Percentiles rank a stretch among this genome's conserved stretches.
Conservation (phyloP, 2,113 vertebrate species). For the Neodontobutis hainanensis region DNA sequence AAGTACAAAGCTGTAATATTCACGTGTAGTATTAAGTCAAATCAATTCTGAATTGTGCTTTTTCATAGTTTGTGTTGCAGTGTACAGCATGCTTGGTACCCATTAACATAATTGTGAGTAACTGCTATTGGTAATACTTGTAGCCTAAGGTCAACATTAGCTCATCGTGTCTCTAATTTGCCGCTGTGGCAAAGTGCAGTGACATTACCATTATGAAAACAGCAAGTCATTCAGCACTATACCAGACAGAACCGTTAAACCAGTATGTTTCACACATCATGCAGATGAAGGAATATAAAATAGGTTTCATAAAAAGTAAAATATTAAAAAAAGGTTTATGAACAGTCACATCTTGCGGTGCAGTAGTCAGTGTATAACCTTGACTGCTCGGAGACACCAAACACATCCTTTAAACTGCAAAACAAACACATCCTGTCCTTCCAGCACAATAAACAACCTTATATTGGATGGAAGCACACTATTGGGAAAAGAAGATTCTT, state of each 20-base stretch:
- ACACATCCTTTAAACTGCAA: slow-evolving; percentile 64
- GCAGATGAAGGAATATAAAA: slow-evolving; percentile 10
- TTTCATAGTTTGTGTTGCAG: background rate
- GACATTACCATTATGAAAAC: slow-evolving; percentile 24
- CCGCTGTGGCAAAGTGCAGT: slow-evolving; percentile 17
- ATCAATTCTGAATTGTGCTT: background rate
- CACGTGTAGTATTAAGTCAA: background rate
- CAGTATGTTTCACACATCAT: slow-evolving; percentile 12
- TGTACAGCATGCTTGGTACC: slow-evolving; percentile 11
- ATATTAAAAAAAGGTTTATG: slow-evolving; percentile 47
- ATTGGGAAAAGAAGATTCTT: slow-evolving; percentile 67
- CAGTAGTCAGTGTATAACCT: slow-evolving; percentile 53
- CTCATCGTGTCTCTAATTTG: slow-evolving; percentile 44
- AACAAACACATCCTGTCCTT: slow-evolving; percentile 68
- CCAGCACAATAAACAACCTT: slow-evolving; percentile 68
- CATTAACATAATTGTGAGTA: slow-evolving; percentile 45
- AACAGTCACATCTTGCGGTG: slow-evolving; percentile 34
- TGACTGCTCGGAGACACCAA: slow-evolving; percentile 65
- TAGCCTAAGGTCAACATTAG: slow-evolving; percentile 49
- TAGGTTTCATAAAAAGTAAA: slow-evolving; percentile 42
- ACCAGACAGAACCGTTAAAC: slow-evolving; percentile 37
- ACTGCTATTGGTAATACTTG: slow-evolving; percentile 46
- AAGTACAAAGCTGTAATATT: background rate
- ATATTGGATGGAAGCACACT: slow-evolving; percentile 66
- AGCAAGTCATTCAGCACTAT: slow-evolving; percentile 40